Evolutionary conservation across 2,113 vertebrate genomes (phyloP).

Genomic region (Leucoraja erinaceus): DNA sequence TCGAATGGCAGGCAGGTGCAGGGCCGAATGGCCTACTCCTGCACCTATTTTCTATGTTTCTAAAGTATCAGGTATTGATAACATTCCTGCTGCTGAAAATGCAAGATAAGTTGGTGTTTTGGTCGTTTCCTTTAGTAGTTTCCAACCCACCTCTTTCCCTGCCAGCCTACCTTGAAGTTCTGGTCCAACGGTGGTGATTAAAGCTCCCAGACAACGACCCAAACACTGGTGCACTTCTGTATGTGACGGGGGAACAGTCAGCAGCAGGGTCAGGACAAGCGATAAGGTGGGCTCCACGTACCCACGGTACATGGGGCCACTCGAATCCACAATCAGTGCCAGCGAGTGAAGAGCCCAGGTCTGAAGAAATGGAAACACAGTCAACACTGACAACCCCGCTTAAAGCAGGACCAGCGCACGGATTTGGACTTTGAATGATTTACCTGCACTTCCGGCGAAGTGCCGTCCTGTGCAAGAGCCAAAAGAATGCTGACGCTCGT

Average conservation of each 20-base stretch:
- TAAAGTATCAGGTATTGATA: neutral
- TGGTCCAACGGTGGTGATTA: conserved; percentile 95
- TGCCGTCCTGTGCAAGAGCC: conserved; percentile 91
- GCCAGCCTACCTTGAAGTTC: conserved; percentile 78
- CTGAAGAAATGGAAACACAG: conserved; percentile 51
- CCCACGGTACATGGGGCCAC: conserved; percentile 94
- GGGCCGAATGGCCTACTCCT: too few species aligned
- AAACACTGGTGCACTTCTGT: conserved; percentile 96
- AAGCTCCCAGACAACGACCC: conserved; percentile 89
- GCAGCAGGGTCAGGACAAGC: conserved; percentile 84
- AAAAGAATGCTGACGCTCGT: conserved; percentile 96
- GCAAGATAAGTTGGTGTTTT: neutral
- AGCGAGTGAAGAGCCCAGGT: conserved; percentile 97
- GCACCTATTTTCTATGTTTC: too few species aligned
- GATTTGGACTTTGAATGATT: neutral
- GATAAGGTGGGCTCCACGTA: conserved; percentile 95
- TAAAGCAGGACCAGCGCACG: neutral
- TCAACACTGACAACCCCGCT: neutral
- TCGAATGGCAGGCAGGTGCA: too few species aligned
- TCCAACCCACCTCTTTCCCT: neutral
- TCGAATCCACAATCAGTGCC: conserved; percentile 95
- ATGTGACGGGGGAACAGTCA: conserved; percentile 91
- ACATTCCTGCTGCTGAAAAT: neutral
- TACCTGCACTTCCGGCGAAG: conserved; percentile 96
- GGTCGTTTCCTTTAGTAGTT: neutral